These are phyloP conservation scores for Gari tellinella DNA, from an alignment of 2,888 invertebrate species.

Conservation along the genomic window DNA sequence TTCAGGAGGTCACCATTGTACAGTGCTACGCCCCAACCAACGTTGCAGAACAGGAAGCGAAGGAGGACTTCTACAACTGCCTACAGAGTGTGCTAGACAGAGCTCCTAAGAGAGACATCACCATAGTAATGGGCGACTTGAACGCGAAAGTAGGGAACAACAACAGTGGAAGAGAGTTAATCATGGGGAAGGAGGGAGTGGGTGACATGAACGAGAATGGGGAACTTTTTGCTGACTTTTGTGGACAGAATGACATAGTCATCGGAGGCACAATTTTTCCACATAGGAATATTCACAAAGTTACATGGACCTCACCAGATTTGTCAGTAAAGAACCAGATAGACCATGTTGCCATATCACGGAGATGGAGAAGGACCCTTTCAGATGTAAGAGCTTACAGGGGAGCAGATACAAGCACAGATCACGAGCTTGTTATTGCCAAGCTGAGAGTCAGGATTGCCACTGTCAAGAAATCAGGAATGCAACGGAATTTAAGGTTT, in stretches of 20 bases:
- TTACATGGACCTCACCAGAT: conserved; percentile 57
- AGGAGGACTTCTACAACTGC: conserved; percentile 33
- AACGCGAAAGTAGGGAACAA: conserved; percentile 59
- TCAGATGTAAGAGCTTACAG: no score
- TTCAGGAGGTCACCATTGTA: conserved; percentile 14
- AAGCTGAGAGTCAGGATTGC: no score
- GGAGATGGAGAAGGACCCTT: no score
- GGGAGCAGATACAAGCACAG: no score
- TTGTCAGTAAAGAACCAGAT: conserved; percentile 45
- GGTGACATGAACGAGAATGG: conserved; percentile 32
- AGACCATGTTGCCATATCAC: no score
- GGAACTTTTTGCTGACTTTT: conserved; percentile 34
- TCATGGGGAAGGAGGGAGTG: conserved; percentile 48
- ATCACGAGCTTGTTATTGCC: no score
- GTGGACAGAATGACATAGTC: conserved; percentile 45
- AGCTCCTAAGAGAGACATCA: conserved; percentile 37
- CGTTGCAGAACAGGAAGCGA: conserved; percentile 13
- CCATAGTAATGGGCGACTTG: conserved; percentile 50
- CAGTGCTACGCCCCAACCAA: conserved; percentile 24
- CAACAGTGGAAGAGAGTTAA: conserved; percentile 43
- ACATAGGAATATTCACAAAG: conserved; percentile 51
- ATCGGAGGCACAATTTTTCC: conserved; percentile 58
- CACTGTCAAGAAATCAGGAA: no score
- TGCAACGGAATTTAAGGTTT: no score
- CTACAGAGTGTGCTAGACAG: conserved; percentile 5